Evolutionary conservation across 2,888 invertebrate species (phyloP).

Genomic region (Dichetophora obliterata): DNA sequence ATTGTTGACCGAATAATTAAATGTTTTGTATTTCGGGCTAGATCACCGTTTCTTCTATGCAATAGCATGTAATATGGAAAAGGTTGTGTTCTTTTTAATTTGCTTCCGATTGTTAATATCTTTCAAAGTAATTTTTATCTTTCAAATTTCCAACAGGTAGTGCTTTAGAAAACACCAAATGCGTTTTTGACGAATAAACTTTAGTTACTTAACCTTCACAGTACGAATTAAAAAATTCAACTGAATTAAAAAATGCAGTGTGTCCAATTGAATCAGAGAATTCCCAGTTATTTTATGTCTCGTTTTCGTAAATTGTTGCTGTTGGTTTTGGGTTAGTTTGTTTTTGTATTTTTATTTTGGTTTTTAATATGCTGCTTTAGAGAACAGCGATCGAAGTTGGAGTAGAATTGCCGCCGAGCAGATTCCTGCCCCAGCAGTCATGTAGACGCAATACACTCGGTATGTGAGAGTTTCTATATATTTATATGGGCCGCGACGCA

Average conservation of each 20-base stretch:
- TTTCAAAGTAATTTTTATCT: not conserved
- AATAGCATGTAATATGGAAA: too few relatives aligned
- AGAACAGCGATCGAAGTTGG: constrained; percentile 45
- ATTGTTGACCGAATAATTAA: too few relatives aligned
- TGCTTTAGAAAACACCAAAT: constrained; percentile 7
- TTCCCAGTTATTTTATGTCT: constrained; percentile 50
- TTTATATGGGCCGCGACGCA: constrained; percentile 46
- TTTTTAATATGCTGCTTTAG: constrained; percentile 42
- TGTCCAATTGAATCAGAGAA: constrained; percentile 68
- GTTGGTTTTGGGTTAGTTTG: constrained; percentile 43
- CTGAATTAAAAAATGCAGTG: constrained; percentile 69
- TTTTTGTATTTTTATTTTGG: constrained; percentile 44
- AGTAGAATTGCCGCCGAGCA: constrained; percentile 41
- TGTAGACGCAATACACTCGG: constrained; percentile 3
- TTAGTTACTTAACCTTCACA: constrained; percentile 65
- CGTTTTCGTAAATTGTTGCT: constrained; percentile 45
- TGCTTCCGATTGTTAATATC: not conserved
- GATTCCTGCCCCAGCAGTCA: constrained; percentile 31
- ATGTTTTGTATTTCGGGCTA: too few relatives aligned
- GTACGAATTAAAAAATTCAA: constrained; percentile 70
- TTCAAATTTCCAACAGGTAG: not conserved
- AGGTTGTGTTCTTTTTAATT: too few relatives aligned
- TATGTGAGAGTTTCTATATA: constrained; percentile 27
- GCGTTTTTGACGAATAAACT: constrained; percentile 60
- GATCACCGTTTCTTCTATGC: too few relatives aligned